These are phyloP conservation scores for Elgaria multicarinata DNA, from an alignment of 2,113 vertebrate species.

Conservation along the genomic window DNA sequence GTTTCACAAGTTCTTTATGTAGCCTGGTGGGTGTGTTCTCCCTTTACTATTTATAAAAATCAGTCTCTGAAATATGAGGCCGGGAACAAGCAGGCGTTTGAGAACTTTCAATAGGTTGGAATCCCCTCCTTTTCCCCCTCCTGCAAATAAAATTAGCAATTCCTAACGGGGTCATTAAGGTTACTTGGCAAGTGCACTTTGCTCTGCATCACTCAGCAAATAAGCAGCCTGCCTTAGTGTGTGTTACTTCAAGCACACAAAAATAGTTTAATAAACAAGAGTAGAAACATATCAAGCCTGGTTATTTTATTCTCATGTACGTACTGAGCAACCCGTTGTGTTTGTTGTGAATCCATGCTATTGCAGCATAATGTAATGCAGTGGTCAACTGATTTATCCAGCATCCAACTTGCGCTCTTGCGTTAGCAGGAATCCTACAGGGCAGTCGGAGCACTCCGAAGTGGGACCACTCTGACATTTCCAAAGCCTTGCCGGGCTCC, in stretches of 20 bases:
- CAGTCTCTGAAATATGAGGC: constrained; percentile 24
- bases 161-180: constrained; percentile 32
- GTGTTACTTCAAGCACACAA: constrained; percentile 16
- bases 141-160: constrained; percentile 34
- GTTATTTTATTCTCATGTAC: background rate
- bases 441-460: too few relatives aligned
- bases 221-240: constrained; percentile 11
- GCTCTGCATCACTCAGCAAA: constrained; percentile 12
- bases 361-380: background rate
- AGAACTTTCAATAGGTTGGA: constrained; percentile 28
- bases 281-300: constrained; percentile 5
- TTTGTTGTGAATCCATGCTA: background rate
- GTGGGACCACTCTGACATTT: too few relatives aligned
- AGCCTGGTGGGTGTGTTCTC: constrained; percentile 29
- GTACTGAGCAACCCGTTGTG: background rate
- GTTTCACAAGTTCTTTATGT: constrained; percentile 41
- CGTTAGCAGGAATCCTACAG: background rate
- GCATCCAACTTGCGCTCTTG: background rate
- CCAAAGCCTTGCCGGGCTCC: too few relatives aligned
- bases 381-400: background rate
- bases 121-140: constrained; percentile 3
- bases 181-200: constrained; percentile 28
- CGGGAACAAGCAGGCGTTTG: constrained; percentile 33
- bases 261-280: constrained; percentile 3
- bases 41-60: constrained; percentile 43